Conservation (phyloP, 64 coral and sea anemone species). For the Trachythela sp. region DNA sequence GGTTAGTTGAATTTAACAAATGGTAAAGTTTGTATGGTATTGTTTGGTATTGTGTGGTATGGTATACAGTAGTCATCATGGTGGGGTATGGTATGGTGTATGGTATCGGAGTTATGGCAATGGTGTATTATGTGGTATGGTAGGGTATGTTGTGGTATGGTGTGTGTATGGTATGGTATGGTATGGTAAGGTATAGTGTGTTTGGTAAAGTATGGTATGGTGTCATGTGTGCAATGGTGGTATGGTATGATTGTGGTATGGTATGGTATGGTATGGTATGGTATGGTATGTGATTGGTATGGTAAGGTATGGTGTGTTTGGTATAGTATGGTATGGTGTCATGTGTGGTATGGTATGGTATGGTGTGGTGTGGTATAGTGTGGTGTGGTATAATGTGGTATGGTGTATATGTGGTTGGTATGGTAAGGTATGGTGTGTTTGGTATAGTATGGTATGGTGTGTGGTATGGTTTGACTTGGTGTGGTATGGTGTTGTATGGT, state of each 20-base stretch:
- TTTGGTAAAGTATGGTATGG: background rate
- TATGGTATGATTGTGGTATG: background rate
- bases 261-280: background rate
- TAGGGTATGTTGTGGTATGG: no score
- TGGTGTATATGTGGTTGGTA: no score
- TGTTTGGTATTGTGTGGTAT: background rate
- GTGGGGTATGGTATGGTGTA: background rate
- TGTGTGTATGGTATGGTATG: no score
- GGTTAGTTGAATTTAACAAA: conserved; percentile 30
- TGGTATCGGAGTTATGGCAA: background rate
- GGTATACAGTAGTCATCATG: background rate
- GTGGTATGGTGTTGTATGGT: no score
- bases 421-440: no score
- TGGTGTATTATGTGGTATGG: background rate
- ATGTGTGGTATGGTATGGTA: no score
- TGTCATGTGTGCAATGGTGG: background rate
- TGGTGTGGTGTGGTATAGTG: no score
- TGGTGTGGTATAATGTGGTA: no score
- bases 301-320: background rate
- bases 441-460: no score
- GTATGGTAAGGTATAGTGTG: no score
- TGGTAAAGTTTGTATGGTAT: background rate
- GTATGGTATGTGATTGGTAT: background rate
- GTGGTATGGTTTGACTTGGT: no score
- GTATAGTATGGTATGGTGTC: no score